Conservation (phyloP, 30 jellyfish, hydroid and myxozoan genomes). For the Aurelia sp. region DNA sequence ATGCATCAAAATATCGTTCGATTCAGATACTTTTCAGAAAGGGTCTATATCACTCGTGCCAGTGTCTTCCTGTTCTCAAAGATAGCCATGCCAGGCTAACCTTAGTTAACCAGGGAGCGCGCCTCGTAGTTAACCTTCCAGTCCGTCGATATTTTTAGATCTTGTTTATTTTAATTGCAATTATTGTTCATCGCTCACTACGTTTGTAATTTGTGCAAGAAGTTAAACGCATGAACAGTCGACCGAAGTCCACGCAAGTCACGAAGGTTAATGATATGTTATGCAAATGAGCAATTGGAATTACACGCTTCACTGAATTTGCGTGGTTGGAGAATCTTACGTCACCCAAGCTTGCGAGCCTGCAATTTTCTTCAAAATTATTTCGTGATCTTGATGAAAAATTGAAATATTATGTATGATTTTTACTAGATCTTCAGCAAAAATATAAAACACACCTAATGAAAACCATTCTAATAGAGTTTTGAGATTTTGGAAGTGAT, state of each 20-base stretch:
- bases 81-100: too few species aligned
- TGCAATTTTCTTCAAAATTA: slow-evolving; percentile 3
- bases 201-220: slow-evolving; percentile 52
- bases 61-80: too few species aligned
- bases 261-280: slow-evolving; percentile 8
- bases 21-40: too few species aligned
- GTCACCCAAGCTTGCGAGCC: slow-evolving; percentile 46
- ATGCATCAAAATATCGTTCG: too few species aligned
- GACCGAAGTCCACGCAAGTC: slow-evolving; percentile 44
- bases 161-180: too few species aligned
- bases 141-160: too few species aligned
- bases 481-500: background rate
- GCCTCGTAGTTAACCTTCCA: too few species aligned
- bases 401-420: background rate
- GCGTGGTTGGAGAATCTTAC: slow-evolving; percentile 59
- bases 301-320: slow-evolving; percentile 71
- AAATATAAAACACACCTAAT: background rate
- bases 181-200: too few species aligned
- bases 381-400: background rate
- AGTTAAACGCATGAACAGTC: slow-evolving; percentile 46
- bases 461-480: background rate
- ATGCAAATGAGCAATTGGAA: slow-evolving; percentile 17
- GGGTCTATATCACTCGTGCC: too few species aligned
- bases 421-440: background rate
- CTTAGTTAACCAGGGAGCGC: too few species aligned